Base-by-base conservation (phyloP, 2,797 vertebrate species). In the Sardinella longiceps region DNA sequence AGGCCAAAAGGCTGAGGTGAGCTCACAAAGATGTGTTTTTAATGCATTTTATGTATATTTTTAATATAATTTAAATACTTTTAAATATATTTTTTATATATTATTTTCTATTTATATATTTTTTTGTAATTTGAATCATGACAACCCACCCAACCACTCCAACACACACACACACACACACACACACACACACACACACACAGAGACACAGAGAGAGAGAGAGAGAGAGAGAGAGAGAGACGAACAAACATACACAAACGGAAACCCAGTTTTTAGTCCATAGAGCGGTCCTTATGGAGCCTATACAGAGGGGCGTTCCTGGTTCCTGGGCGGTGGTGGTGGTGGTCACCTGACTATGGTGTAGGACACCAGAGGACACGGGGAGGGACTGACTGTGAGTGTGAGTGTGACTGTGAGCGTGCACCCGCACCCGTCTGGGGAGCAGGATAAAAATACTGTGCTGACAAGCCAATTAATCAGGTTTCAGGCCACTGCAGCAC, bases 381-480 rank as follows among this genome's bases (percentile, higher is more conserved):
- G 82, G 85, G 83, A 90, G 89, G 89, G 89, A 89, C 90, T n/a
- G n/a, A n/a, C n/a, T n/a, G n/a, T n/a, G n/a, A n/a, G n/a, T n/a
- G n/a, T n/a, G n/a, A n/a, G n/a, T n/a, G n/a, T n/a, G n/a, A n/a
- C n/a, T 88, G 81, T 28, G 83, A 86, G 85, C 85, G 82, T 80
- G 86, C 84, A 30, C 87, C 85, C 89, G 86, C 84, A 30, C 87
- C 85, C 89, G 83, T 87, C 89, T 88, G 77, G 91, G 90, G 91
- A 91, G 66, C 82, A 51, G 89, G 90, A 90, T 90, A 92, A 90
- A 91, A 92, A 92, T 92, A 92, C 89, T 87, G 84, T 86, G 82
- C 89, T 91, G 90, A 90, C 91, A 91, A 88, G 90, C 89, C 89
- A 90, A 91, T 91, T 91, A 91, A 91, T 91, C 90, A 91, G 90